phyloP scores from a whole-genome alignment of 2,113 vertebrate genomes.

The Epinephelus fuscoguttatus region DNA sequence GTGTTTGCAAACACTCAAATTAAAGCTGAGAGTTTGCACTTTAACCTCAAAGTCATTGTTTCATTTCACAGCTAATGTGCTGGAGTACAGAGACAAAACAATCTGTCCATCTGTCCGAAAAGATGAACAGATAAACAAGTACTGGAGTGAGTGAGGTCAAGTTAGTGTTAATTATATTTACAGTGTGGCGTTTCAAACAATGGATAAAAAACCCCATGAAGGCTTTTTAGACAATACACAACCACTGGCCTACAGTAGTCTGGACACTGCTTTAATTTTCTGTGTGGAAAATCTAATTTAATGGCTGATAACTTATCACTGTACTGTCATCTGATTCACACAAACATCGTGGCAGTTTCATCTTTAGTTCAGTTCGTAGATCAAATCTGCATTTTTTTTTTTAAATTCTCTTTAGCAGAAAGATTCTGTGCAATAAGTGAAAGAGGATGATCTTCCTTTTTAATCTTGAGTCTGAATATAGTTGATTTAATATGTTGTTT shows the following conservation, averaged over 20 bases:
- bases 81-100: background rate
- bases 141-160: background rate
- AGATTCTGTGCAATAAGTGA: slow-evolving; percentile 63
- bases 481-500: background rate
- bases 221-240: background rate
- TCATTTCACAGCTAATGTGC: background rate
- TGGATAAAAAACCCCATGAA: background rate
- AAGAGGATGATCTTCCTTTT: slow-evolving; percentile 16
- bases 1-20: background rate
- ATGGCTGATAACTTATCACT: background rate
- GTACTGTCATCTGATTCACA: background rate
- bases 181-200: background rate
- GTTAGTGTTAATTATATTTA: background rate
- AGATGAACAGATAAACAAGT: background rate
- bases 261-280: slow-evolving; percentile 25
- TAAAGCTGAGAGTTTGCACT: background rate
- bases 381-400: slow-evolving; percentile 15
- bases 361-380: background rate
- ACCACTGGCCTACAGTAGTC: background rate
- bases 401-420: slow-evolving; percentile 1
- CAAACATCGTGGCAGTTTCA: background rate
- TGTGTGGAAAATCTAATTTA: background rate
- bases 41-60: background rate
- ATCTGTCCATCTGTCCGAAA: background rate
- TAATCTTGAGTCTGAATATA: slow-evolving; percentile 22